phyloP scores from a whole-genome alignment of 2,113 vertebrate genomes.

The Pterocles gutturalis region DNA sequence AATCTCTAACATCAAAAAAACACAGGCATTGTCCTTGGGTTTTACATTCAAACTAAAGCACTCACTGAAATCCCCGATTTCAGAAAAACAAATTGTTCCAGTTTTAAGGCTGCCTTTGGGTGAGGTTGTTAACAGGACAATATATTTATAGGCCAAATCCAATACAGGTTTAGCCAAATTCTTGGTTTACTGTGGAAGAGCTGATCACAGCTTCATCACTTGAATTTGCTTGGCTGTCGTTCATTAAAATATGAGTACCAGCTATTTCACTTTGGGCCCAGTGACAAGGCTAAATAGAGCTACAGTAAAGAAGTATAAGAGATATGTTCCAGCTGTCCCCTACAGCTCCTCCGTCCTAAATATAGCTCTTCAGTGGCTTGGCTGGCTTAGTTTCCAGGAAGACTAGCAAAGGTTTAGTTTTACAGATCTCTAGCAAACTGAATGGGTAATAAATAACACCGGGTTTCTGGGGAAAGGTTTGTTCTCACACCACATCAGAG shows the following conservation, averaged over 20 bases:
- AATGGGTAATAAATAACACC: conserved; percentile 13
- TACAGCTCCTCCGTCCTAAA: neutral
- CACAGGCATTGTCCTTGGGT: neutral
- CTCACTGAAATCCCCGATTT: neutral
- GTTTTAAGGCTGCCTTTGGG: conserved; percentile 14
- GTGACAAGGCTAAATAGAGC: neutral
- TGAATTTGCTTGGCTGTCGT: conserved; percentile 10
- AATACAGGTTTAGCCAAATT: neutral
- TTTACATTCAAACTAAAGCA: conserved; percentile 32
- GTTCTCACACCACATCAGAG: neutral
- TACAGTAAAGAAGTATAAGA: neutral
- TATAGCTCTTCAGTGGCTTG: conserved; percentile 36
- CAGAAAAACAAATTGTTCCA: conserved; percentile 3
- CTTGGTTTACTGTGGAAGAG: neutral
- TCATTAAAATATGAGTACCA: conserved; percentile 1
- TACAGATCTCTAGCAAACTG: neutral
- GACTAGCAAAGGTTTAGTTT: conserved; percentile 21
- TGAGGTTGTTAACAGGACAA: neutral
- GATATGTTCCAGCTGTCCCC: conserved; percentile 38
- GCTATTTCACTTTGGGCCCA: neutral
- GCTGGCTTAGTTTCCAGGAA: conserved; percentile 52
- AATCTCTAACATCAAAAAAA: neutral
- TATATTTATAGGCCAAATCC: conserved; percentile 41
- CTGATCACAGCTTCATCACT: neutral
- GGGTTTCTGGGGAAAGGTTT: neutral